Percentiles rank a stretch among this genome's conserved stretches.
These are phyloP conservation scores for Serinus canaria DNA, from an alignment of 2,113 vertebrate genomes.

Conservation along the genomic window DNA sequence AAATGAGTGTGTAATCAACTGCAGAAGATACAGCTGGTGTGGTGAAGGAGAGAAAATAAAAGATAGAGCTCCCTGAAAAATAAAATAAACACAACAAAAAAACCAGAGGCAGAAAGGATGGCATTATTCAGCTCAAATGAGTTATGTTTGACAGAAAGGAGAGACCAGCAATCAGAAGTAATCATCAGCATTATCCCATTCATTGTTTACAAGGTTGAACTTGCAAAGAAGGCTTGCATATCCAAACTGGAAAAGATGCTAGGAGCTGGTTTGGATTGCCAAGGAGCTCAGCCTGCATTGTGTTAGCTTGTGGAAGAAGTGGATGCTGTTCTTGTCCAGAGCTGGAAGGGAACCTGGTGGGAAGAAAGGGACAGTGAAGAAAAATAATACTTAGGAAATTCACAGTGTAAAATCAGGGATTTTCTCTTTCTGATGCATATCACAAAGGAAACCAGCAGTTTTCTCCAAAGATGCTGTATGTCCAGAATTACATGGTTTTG, in stretches of 20 bases:
- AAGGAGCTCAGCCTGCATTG: neutral
- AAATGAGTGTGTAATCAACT: neutral
- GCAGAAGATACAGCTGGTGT: neutral
- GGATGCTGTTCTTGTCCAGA: neutral
- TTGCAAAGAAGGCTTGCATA: neutral
- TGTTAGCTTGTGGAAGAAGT: neutral
- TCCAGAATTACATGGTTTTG: neutral
- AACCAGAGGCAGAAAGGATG: neutral
- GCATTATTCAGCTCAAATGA: neutral
- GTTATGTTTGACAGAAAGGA: neutral
- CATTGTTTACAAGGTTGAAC: neutral
- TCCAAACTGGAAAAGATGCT: neutral
- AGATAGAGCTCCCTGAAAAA: neutral
- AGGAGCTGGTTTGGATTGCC: neutral
- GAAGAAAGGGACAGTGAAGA: neutral
- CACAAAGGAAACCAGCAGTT: neutral
- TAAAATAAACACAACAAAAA: no score
- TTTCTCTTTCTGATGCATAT: neutral
- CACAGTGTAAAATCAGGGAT: neutral
- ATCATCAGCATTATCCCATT: neutral
- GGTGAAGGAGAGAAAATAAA: neutral
- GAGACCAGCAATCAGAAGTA: neutral
- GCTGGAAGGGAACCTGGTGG: neutral
- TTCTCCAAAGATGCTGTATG: neutral
- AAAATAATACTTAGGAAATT: neutral